Evolutionary conservation across 2,888 invertebrate genomes (phyloP).

Genomic region (Corbicula japonica): DNA sequence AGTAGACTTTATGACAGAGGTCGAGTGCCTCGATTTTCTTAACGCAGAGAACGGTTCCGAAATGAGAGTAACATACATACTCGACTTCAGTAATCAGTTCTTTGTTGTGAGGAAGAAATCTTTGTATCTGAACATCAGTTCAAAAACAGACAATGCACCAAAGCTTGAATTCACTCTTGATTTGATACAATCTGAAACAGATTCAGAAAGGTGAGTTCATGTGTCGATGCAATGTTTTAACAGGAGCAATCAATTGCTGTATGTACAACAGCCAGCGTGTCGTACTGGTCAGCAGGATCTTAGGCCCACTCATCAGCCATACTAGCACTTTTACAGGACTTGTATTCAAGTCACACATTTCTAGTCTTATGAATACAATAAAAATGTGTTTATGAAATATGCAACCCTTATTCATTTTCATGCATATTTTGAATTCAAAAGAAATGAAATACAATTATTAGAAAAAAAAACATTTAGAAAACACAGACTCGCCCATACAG

Average conservation of each 20-base stretch:
- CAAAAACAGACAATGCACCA: not conserved
- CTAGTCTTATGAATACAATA: too few relatives aligned
- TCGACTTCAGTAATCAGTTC: not conserved
- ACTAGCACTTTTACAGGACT: too few relatives aligned
- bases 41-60: not conserved
- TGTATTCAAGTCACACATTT: too few relatives aligned
- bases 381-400: too few relatives aligned
- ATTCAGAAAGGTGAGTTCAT: not conserved
- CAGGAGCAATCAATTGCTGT: not conserved
- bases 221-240: too few relatives aligned
- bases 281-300: not conserved
- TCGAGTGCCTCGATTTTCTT: not conserved
- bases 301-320: too few relatives aligned
- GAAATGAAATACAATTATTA: too few relatives aligned
- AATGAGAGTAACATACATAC: not conserved
- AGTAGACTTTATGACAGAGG: not conserved
- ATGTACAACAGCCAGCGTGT: not conserved
- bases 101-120: not conserved
- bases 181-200: not conserved
- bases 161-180: not conserved
- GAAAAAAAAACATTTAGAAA: too few relatives aligned
- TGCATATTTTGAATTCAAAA: too few relatives aligned
- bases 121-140: not conserved
- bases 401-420: too few relatives aligned
- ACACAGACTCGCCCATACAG: too few relatives aligned